Base-by-base conservation (phyloP, 2,888 invertebrate species). In the Diadromus collaris region DNA sequence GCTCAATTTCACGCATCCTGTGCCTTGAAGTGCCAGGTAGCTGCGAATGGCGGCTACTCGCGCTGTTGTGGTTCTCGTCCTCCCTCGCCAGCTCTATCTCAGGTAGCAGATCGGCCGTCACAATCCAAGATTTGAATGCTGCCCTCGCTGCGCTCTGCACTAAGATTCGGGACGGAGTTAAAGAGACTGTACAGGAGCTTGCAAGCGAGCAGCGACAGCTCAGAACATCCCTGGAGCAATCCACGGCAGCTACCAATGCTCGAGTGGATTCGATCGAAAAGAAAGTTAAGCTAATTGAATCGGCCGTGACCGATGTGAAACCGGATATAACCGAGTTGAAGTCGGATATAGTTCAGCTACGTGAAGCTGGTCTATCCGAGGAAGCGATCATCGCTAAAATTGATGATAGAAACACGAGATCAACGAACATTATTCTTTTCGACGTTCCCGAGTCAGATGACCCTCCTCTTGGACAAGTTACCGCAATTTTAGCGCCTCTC, bases 251-350 rank as follows among this genome's bases (percentile, higher is more conserved):
- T n/a, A n/a, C n/a, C n/a, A n/a, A n/a, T n/a, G n/a, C n/a, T n/a
- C n/a, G n/a, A n/a, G n/a, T n/a, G n/a, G n/a, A n/a, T n/a, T n/a
- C n/a, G n/a, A n/a, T n/a, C n/a, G n/a, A n/a, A n/a, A n/a, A n/a
- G n/a, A n/a, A n/a, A n/a, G n/a, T n/a, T n/a, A n/a, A n/a, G n/a
- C n/a, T n/a, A n/a, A n/a, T n/a, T n/a, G n/a, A n/a, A n/a, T n/a
- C n/a, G n/a, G n/a, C n/a, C n/a, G n/a, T n/a, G n/a, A n/a, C n/a
- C n/a, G n/a, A n/a, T n/a, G n/a, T n/a, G n/a, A n/a, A n/a, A n/a
- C n/a, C n/a, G n/a, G n/a, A n/a, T 46, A 16, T 46, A 46, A 16
- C 46, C 46, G 48, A 48, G 48, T n/a, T 48, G 48, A 48, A 9
- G 19, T 48, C 48, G n/a, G 48, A 48, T 5, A 19, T 48, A 21